Base-by-base conservation (phyloP, 2,113 vertebrate species). In the Cnemophilus loriae region DNA sequence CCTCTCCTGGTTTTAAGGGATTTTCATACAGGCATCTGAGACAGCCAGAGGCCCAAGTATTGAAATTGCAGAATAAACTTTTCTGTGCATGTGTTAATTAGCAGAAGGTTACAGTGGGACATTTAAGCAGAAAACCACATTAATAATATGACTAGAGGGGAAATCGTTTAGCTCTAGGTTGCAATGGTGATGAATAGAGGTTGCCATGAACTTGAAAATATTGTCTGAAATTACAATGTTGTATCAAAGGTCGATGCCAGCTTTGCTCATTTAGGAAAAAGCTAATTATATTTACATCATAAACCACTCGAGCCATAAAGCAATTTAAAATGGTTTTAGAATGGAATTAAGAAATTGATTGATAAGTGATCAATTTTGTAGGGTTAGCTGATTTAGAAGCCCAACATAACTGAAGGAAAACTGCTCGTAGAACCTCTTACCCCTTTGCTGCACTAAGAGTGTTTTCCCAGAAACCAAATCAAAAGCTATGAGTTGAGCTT, bases 261-360 rank as follows among this genome's bases (percentile, higher is more conserved):
- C 41, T 91, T 94, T 91, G 83, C 92, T 96, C 74, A 8, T 88
- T 95, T 64, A 87, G 63, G 94, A 32, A 85, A 96, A 75, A 57
- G 50, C 74, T 95, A 95, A 97, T 97, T 95, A 94, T 81, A 95
- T 90, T 96, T 83, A 95, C 78, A 87, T 44, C 49, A 94, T 57
- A 96, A 94, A 91, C 33, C 47, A 83, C 27, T 37, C 13, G 16
- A 68, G 23, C 28, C 18, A 32, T 37, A 47, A 64, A 95, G 37
- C 42, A 67, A 59, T 56, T 64, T 23, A 80, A 65, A 75, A 12
- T 11, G 3, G 3, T 26, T 61, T 77, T n/a, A 49, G 70, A 94
- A 57, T 18, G 61, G 61, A 96, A 68, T 33, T 27, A 75, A 24
- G 44, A 80, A 64, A 87, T 16, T 20, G 27, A 75, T 59, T 63